Percentiles rank a stretch among this genome's conserved stretches.
Evolutionary conservation across 2,888 invertebrate genomes (phyloP).

Genomic region (Eristalis arbustorum): DNA sequence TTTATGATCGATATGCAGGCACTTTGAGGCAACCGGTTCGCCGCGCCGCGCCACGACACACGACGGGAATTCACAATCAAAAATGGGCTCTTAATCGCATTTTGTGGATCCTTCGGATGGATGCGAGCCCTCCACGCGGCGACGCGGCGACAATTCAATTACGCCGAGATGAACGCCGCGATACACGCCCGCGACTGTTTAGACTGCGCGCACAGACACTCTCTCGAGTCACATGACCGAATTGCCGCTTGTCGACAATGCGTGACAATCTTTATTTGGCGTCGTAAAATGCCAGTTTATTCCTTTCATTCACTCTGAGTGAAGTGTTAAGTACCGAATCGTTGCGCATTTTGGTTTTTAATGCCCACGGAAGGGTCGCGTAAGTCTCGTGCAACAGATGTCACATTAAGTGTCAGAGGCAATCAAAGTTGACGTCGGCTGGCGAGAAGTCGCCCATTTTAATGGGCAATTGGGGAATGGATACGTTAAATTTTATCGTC

Average conservation of each 20-base stretch:
- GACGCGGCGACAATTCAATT: neutral
- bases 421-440: neutral
- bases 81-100: constrained; percentile 12
- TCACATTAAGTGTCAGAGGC: neutral
- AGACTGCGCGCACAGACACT: neutral
- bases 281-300: neutral
- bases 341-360: neutral
- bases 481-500: neutral
- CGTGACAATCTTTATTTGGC: neutral
- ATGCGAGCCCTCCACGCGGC: neutral
- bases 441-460: neutral
- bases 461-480: neutral
- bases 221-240: neutral
- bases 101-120: neutral
- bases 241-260: neutral
- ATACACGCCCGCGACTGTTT: neutral
- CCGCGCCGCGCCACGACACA: constrained; percentile 1
- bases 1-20: constrained; percentile 52
- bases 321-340: neutral
- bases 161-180: neutral
- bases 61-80: constrained; percentile 35
- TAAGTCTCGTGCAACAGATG: neutral
- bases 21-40: constrained; percentile 50
- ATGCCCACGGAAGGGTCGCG: neutral
- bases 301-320: neutral